A percentile compares a stretch with the other conserved stretches of the same genome.
These are phyloP conservation scores for Panopea generosa DNA, from an alignment of 2,888 invertebrate genomes.

Conservation along the genomic window DNA sequence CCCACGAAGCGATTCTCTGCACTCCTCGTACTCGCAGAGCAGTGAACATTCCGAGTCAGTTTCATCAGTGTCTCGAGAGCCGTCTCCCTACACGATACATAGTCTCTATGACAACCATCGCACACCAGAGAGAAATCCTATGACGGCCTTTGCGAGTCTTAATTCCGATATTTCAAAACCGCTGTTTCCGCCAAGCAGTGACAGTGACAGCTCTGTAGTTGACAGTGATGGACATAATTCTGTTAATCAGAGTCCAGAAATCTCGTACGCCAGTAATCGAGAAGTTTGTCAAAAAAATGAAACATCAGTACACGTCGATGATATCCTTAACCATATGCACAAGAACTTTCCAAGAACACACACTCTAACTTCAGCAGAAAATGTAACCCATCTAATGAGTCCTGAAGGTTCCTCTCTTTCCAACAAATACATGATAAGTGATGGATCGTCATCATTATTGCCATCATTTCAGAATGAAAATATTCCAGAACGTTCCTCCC, in stretches of 20 bases:
- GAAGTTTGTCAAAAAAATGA: too few relatives aligned
- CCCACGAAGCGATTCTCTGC: slow-evolving; percentile 43
- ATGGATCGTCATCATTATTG: too few relatives aligned
- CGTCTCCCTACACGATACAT: slow-evolving; percentile 25
- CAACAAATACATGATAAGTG: too few relatives aligned
- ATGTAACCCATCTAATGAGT: too few relatives aligned
- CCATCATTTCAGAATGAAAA: too few relatives aligned
- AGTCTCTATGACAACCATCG: slow-evolving; percentile 29
- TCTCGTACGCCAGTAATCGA: too few relatives aligned
- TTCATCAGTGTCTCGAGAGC: slow-evolving; percentile 17
- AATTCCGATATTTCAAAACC: slow-evolving; percentile 49
- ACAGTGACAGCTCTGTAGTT: slow-evolving; percentile 11
- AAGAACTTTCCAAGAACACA: background rate
- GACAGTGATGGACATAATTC: slow-evolving; percentile 4
- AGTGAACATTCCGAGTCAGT: slow-evolving; percentile 27
- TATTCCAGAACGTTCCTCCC: too few relatives aligned
- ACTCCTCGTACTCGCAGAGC: slow-evolving; percentile 24
- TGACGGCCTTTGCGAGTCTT: background rate
- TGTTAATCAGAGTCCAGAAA: background rate
- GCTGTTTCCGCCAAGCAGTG: slow-evolving; percentile 33
- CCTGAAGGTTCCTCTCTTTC: too few relatives aligned
- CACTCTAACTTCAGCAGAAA: background rate
- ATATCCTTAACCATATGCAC: too few relatives aligned
- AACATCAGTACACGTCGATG: too few relatives aligned
- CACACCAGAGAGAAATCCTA: slow-evolving; percentile 51